Base-by-base conservation (phyloP, 2,888 invertebrate genomes). In the Trachelus troglodyta region DNA sequence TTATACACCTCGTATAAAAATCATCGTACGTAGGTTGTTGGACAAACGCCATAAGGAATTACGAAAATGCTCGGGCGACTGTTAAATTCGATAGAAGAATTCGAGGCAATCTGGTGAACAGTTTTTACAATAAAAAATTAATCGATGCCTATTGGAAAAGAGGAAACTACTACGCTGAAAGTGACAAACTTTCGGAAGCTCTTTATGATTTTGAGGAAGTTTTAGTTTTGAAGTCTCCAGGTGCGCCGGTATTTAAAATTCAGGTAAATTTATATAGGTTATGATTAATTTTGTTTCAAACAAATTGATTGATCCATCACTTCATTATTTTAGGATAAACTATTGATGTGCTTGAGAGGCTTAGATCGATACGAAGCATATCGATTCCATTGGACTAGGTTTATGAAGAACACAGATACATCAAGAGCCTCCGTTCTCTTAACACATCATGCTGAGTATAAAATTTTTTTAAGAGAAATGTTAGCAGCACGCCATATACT, bases 191-290 rank as follows among this genome's bases (percentile, higher is more conserved):
- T 30, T 33, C 81, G 11, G 81, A 85, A 73, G 84, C 86, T 0
- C 40, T 81, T 15, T 76, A 81, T 73, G 87, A 87, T 79, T 87
- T 79, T 56, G 87, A 87, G 34, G 84, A 85, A 74, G 77, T 82
- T 73, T 78, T 85, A 11, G 69, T 75, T 11, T 71, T 85, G 33
- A 80, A 74, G 30, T 75, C 74, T 34, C n/a, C 74, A 30, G 75
- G 37, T 4, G 40, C 23, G n/a, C 34, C n/a, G 37, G 4, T 75
- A 4, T 68, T 34, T 15, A 76, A 79, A 12, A 68, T 83, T 75
- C 80, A 85, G 83, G 85, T 85, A 82, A 69, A 77, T 34, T 23
- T 33, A 69, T 73, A 33, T 15, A 33, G 56, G 30, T 74, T 12
- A 35, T 76, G 31, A 34, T 68, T 34, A 74, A 77, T 34, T 23